Percentiles rank a stretch among this genome's conserved stretches.
These are phyloP conservation scores for Cheilosia variabilis DNA, from an alignment of 2,888 invertebrate species.

Conservation along the genomic window DNA sequence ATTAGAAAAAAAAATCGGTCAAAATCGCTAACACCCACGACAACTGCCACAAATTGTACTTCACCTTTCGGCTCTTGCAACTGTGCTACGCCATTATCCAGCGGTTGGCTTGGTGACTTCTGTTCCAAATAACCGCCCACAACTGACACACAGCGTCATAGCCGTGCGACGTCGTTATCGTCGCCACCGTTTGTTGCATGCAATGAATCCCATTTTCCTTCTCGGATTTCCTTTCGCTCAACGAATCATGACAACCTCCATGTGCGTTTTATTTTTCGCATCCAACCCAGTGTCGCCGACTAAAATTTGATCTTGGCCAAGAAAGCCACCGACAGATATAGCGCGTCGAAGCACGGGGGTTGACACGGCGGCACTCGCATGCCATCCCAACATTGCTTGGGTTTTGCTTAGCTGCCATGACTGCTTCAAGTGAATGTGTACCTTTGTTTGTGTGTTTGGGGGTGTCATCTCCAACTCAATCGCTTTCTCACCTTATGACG, in stretches of 20 bases:
- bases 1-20: neutral
- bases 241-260: conserved; percentile 56
- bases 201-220: conserved; percentile 27
- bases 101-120: conserved; percentile 26
- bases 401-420: conserved; percentile 10
- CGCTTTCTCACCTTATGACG: conserved; percentile 35
- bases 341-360: conserved; percentile 40
- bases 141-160: conserved; percentile 10
- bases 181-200: neutral
- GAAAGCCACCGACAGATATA: conserved; percentile 16
- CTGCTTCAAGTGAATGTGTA: conserved; percentile 6
- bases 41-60: neutral
- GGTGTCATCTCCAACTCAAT: conserved; percentile 19
- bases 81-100: conserved; percentile 1
- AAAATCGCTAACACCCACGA: neutral
- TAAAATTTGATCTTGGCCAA: conserved; percentile 64
- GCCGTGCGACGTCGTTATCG: neutral
- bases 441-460: neutral
- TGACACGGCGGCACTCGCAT: conserved; percentile 41
- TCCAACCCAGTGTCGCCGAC: conserved; percentile 15
- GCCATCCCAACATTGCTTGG: conserved; percentile 45
- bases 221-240: conserved; percentile 50
- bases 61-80: neutral
- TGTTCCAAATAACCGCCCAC: conserved; percentile 38
- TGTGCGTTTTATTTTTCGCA: conserved; percentile 56